Conservation (phyloP, 2,888 invertebrate genomes). For the Cynaeus angustus region DNA sequence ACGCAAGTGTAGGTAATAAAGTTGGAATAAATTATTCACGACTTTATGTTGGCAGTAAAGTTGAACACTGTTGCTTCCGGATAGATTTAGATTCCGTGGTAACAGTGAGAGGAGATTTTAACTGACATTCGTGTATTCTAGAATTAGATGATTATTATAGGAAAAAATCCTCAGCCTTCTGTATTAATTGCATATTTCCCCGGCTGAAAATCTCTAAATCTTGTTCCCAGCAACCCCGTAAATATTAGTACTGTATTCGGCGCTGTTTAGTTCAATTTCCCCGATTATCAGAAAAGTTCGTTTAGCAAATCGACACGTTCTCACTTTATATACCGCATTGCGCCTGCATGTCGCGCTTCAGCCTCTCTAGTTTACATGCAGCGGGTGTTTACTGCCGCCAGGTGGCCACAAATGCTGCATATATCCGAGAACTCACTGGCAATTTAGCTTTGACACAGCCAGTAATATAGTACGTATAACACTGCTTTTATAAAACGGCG, state of each 20-base stretch:
- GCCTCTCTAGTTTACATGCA: constrained; percentile 59
- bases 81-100: constrained; percentile 1
- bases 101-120: too few species aligned
- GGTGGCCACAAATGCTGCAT: constrained; percentile 61
- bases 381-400: constrained; percentile 61
- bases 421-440: constrained; percentile 57
- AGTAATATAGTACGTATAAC: constrained; percentile 22
- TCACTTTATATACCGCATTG: constrained; percentile 60
- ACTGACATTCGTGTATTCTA: too few species aligned
- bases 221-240: constrained; percentile 30
- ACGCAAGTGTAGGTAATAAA: constrained; percentile 29
- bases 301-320: constrained; percentile 61
- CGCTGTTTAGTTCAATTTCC: constrained; percentile 23
- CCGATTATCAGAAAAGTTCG: constrained; percentile 38
- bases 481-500: constrained; percentile 20
- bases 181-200: too few species aligned
- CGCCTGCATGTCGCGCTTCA: constrained; percentile 51
- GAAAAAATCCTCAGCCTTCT: too few species aligned
- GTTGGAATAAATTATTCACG: constrained; percentile 30
- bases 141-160: too few species aligned
- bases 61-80: constrained; percentile 30
- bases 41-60: constrained; percentile 31
- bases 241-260: constrained; percentile 16
- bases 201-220: too few species aligned
- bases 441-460: constrained; percentile 48